phyloP scores from a whole-genome alignment of 2,888 invertebrate species.

The Himalopsyche kuldschensis region DNA sequence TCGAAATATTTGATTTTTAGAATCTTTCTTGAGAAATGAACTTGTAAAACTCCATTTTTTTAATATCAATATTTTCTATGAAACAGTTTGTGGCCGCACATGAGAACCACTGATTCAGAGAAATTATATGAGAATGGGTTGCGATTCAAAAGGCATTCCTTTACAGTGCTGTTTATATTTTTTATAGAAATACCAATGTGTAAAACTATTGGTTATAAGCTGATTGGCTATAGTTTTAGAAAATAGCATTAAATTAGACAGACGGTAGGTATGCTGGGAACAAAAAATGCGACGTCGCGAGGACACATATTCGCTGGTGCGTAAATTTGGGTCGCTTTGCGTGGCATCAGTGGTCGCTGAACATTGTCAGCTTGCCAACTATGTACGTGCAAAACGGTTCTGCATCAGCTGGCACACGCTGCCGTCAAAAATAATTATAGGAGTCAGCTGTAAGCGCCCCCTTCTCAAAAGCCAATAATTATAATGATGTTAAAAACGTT shows the following conservation, averaged over 20 bases:
- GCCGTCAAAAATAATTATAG: neutral
- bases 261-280: neutral
- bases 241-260: neutral
- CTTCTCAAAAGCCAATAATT: neutral
- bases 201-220: too few relatives aligned
- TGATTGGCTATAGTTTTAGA: too few relatives aligned
- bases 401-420: neutral
- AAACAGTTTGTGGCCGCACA: too few relatives aligned
- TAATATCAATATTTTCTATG: too few relatives aligned
- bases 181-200: too few relatives aligned
- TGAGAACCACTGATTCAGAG: too few relatives aligned
- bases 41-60: too few relatives aligned
- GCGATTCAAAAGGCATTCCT: too few relatives aligned
- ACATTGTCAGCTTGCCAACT: neutral
- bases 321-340: conserved; percentile 26
- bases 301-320: conserved; percentile 12
- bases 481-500: neutral
- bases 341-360: neutral
- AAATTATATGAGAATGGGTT: too few relatives aligned
- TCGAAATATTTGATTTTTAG: too few relatives aligned
- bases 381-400: neutral
- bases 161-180: too few relatives aligned
- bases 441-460: neutral
- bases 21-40: too few relatives aligned
- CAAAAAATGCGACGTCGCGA: neutral